These are phyloP conservation scores for Cepaea hortensis DNA, from an alignment of 2,888 invertebrate species.

Conservation along the genomic window DNA sequence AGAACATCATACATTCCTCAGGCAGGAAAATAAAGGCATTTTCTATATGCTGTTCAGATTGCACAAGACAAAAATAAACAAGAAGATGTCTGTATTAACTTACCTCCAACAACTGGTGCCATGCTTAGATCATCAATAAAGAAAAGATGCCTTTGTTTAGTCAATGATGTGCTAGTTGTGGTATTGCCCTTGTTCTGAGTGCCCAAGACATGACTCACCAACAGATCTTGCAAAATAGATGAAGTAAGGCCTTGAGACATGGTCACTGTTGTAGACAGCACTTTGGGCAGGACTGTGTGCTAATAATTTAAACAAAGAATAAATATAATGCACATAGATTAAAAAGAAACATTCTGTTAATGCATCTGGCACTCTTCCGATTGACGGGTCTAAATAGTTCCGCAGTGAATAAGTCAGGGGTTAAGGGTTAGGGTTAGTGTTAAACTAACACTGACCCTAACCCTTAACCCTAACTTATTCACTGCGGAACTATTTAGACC, in stretches of 20 bases:
- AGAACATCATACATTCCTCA: too few species aligned
- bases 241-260: slow-evolving; percentile 70
- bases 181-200: slow-evolving; percentile 63
- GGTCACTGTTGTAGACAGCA: slow-evolving; percentile 62
- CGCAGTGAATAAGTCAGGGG: too few species aligned
- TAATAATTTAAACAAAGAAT: slow-evolving; percentile 43
- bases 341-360: background rate
- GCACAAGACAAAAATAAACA: too few species aligned
- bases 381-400: too few species aligned
- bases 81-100: background rate
- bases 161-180: slow-evolving; percentile 55
- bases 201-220: slow-evolving; percentile 66
- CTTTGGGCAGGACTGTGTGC: slow-evolving; percentile 67
- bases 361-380: background rate
- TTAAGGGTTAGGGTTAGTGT: too few species aligned
- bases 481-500: too few species aligned
- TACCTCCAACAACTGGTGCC: slow-evolving; percentile 63
- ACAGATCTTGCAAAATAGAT: slow-evolving; percentile 63
- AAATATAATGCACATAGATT: background rate
- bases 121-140: slow-evolving; percentile 74
- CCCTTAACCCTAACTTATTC: too few species aligned
- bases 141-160: slow-evolving; percentile 66
- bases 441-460: too few species aligned
- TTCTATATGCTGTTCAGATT: too few species aligned
- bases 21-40: too few species aligned